Evolutionary conservation across 2,888 invertebrate genomes (phyloP).

Genomic region (Tetragonula carbonaria): DNA sequence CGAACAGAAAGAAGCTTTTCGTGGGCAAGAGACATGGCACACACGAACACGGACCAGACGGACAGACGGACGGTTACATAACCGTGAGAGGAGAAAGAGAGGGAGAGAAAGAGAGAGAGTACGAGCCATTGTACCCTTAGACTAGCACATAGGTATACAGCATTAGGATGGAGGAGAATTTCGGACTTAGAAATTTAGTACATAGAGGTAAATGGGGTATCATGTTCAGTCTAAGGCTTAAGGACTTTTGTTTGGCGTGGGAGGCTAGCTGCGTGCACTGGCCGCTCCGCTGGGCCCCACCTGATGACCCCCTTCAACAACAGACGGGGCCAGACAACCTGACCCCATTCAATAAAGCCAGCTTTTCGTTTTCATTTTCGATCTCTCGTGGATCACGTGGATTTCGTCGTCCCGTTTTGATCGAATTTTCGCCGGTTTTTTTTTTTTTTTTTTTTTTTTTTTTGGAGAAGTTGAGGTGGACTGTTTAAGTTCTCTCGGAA

Average conservation of each 20-base stretch:
- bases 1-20: constrained; percentile 49
- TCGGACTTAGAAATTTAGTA: constrained; percentile 82
- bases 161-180: constrained; percentile 53
- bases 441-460: no score
- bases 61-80: constrained; percentile 81
- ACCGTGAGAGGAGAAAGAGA: constrained; percentile 64
- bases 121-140: constrained; percentile 71
- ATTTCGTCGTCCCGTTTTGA: constrained; percentile 29
- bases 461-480: neutral
- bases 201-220: constrained; percentile 83
- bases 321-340: constrained; percentile 25
- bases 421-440: constrained; percentile 34
- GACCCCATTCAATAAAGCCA: constrained; percentile 55
- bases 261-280: constrained; percentile 77
- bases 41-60: constrained; percentile 67
- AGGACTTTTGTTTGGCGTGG: constrained; percentile 84
- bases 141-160: constrained; percentile 23
- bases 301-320: constrained; percentile 35
- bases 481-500: constrained; percentile 2
- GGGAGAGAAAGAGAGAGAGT: no score
- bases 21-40: neutral
- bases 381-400: constrained; percentile 24
- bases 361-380: constrained; percentile 58
- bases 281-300: constrained; percentile 59
- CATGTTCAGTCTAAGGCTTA: constrained; percentile 84